Evolutionary conservation across 2,888 invertebrate genomes (phyloP).

Genomic region (Euplagia quadripunctaria): DNA sequence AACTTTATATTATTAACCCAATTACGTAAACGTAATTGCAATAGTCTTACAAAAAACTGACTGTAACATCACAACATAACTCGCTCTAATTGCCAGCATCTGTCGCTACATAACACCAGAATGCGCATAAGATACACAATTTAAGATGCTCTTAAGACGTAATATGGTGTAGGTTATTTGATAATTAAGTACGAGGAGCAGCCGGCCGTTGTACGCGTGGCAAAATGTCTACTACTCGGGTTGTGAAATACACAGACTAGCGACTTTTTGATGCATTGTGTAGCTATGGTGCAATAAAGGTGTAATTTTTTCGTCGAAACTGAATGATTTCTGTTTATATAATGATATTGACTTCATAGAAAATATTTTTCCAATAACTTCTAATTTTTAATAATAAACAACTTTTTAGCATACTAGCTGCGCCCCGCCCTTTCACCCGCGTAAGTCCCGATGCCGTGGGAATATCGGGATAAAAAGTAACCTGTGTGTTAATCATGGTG

Average conservation of each 20-base stretch:
- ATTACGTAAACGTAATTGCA: conserved; percentile 2
- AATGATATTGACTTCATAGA: not conserved
- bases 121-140: conserved; percentile 36
- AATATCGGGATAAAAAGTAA: too few species aligned
- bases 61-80: conserved; percentile 23
- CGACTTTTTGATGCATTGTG: conserved; percentile 7
- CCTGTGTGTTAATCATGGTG: too few species aligned
- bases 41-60: conserved; percentile 23
- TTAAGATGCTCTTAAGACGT: conserved; percentile 43
- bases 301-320: conserved; percentile 11
- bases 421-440: too few species aligned
- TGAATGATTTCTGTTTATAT: conserved; percentile 10
- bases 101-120: conserved; percentile 30
- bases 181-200: conserved; percentile 40
- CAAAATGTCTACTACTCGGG: conserved; percentile 5
- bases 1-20: conserved; percentile 29
- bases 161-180: conserved; percentile 42
- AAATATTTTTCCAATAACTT: not conserved
- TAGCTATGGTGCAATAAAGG: not conserved
- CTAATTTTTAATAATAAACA: not conserved
- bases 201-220: conserved; percentile 23
- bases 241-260: conserved; percentile 2
- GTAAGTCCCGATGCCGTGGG: too few species aligned
- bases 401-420: not conserved
- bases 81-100: conserved; percentile 44